These are phyloP conservation scores for Synanceia verrucosa DNA, from an alignment of 2,797 vertebrate species.

Conservation along the genomic window DNA sequence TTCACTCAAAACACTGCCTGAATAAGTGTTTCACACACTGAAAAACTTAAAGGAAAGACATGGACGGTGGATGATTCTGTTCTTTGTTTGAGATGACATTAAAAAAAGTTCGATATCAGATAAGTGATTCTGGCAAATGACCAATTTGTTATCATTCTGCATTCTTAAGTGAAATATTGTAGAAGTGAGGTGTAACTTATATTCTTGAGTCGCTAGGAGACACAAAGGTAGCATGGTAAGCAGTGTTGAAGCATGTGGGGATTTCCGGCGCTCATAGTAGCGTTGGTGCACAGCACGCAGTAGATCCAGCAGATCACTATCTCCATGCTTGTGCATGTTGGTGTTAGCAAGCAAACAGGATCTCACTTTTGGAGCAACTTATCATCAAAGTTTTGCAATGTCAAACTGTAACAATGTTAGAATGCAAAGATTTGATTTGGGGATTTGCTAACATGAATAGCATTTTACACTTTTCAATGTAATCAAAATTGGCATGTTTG, in stretches of 20 bases:
- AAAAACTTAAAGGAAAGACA: not conserved
- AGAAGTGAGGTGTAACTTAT: constrained; percentile 22
- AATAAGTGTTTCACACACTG: too few species aligned
- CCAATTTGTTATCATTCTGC: constrained; percentile 33
- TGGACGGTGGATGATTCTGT: not conserved
- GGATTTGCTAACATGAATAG: too few species aligned
- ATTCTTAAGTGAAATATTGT: constrained; percentile 48
- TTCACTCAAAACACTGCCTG: not conserved
- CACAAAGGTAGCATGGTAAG: constrained; percentile 17
- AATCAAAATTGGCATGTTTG: too few species aligned
- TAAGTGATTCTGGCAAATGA: not conserved
- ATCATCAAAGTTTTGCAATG: not conserved
- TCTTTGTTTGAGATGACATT: not conserved
- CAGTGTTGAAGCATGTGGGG: constrained; percentile 22
- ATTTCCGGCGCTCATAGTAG: constrained; percentile 68
- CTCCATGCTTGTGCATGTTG: constrained; percentile 1
- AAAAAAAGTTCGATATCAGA: constrained; percentile 16
- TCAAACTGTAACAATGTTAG: too few species aligned
- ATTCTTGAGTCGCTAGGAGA: constrained; percentile 14
- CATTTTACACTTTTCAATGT: too few species aligned
- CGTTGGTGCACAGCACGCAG: constrained; percentile 58
- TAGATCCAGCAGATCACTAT: constrained; percentile 57
- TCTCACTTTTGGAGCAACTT: not conserved
- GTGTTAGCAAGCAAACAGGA: constrained; percentile 5
- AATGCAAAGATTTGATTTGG: too few species aligned